A percentile compares a stretch with the other conserved stretches of the same genome.
phyloP scores from a whole-genome alignment of 2,113 vertebrate genomes.

The Passerina amoena region DNA sequence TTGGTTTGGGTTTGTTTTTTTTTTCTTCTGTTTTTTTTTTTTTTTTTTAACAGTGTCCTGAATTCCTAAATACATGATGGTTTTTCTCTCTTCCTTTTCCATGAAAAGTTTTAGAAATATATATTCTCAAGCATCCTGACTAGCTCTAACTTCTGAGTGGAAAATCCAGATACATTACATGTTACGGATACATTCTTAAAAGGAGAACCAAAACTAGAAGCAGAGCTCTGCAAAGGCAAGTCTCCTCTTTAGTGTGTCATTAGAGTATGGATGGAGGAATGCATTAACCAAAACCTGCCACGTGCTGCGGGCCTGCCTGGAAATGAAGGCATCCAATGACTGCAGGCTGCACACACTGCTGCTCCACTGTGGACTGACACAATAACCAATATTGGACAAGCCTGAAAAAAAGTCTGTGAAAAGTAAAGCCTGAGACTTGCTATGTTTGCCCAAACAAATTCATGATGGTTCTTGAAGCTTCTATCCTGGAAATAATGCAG shows the following conservation, averaged over 20 bases:
- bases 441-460: background rate
- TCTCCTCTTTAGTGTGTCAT: background rate
- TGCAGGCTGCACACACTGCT: rapidly evolving
- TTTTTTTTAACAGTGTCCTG: background rate
- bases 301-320: background rate
- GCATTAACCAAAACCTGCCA: background rate
- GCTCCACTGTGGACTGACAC: background rate
- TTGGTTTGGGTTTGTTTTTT: rapidly evolving
- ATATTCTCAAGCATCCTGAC: background rate
- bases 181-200: background rate
- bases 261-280: background rate
- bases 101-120: background rate
- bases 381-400: background rate
- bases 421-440: background rate
- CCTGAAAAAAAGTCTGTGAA: background rate
- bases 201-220: background rate
- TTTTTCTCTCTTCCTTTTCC: background rate
- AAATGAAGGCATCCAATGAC: background rate
- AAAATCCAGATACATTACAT: background rate
- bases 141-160: background rate
- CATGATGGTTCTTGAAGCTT: background rate
- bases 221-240: background rate
- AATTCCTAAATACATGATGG: background rate
- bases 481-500: background rate
- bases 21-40: too few relatives aligned